phyloP scores from a whole-genome alignment of 2,797 vertebrate species.

The Pangasius mekongensis region DNA sequence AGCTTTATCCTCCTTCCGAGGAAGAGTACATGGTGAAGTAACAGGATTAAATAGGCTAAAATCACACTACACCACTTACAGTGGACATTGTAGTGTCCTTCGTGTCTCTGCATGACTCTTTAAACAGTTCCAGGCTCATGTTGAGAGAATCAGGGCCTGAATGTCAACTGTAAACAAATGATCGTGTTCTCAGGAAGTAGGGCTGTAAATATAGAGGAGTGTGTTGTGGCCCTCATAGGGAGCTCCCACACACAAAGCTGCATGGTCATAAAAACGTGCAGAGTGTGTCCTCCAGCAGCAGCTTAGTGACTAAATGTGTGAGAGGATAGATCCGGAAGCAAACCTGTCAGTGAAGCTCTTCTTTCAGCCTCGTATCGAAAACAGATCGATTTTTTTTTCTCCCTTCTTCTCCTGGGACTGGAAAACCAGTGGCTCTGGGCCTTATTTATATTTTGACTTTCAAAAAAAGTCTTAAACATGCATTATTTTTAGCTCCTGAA shows the following conservation, averaged over 20 bases:
- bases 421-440: slow-evolving; percentile 24
- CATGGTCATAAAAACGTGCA: slow-evolving; percentile 15
- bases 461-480: slow-evolving; percentile 52
- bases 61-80: background rate
- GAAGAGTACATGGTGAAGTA: background rate
- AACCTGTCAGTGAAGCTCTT: slow-evolving; percentile 33
- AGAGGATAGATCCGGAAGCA: slow-evolving; percentile 31
- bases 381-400: slow-evolving; percentile 51
- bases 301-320: background rate
- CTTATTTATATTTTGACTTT: slow-evolving; percentile 58
- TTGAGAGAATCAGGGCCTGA: slow-evolving; percentile 1
- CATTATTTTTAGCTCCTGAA: slow-evolving; percentile 58
- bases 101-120: background rate
- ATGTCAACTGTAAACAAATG: slow-evolving; percentile 26
- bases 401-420: slow-evolving; percentile 28
- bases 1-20: background rate
- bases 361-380: slow-evolving; percentile 48
- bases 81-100: background rate
- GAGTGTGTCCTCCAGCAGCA: background rate
- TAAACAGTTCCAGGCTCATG: background rate
- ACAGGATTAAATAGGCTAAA: background rate
- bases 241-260: slow-evolving; percentile 18
- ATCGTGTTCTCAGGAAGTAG: slow-evolving; percentile 11
- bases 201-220: slow-evolving; percentile 19
- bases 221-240: slow-evolving; percentile 25